Conservation (phyloP, 2,797 vertebrate genomes). For the Hafferia zeledoni region DNA sequence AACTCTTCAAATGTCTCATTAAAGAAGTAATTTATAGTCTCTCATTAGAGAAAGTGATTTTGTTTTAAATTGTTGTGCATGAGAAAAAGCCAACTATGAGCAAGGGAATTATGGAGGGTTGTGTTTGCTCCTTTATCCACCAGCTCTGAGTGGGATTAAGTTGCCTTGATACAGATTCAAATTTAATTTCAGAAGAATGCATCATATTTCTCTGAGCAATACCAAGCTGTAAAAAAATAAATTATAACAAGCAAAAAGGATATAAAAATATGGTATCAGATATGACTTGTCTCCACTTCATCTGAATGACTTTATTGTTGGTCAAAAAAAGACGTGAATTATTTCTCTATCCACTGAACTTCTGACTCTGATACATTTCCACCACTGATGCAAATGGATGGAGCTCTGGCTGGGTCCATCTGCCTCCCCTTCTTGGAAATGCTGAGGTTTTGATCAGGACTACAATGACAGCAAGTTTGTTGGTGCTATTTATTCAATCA, state of each 20-base stretch:
- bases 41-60: slow-evolving; percentile 61
- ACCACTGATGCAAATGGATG: background rate
- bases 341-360: slow-evolving; percentile 40
- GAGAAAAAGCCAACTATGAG: slow-evolving; percentile 43
- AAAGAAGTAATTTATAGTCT: slow-evolving; percentile 53
- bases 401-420: background rate
- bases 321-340: slow-evolving; percentile 29
- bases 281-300: slow-evolving; percentile 60
- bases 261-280: slow-evolving; percentile 48
- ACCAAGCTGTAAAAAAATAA: slow-evolving; percentile 46
- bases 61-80: slow-evolving; percentile 42
- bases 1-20: slow-evolving; percentile 58
- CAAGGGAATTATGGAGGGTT: slow-evolving; percentile 53
- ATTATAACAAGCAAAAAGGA: slow-evolving; percentile 53
- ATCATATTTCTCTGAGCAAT: slow-evolving; percentile 53
- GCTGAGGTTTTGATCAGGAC: background rate
- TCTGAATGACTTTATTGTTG: slow-evolving; percentile 58
- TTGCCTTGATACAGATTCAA: slow-evolving; percentile 66
- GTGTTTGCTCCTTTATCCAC: slow-evolving; percentile 33
- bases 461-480: background rate
- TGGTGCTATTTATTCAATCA: slow-evolving; percentile 8
- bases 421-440: background rate
- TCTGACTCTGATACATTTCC: slow-evolving; percentile 40
- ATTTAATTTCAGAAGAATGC: slow-evolving; percentile 67
- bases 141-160: slow-evolving; percentile 46